A percentile compares a stretch with the other conserved stretches of the same genome.
Evolutionary conservation across 1,140 invertebrate species (phyloP).

Genomic region (Brachionus plicatilis): DNA sequence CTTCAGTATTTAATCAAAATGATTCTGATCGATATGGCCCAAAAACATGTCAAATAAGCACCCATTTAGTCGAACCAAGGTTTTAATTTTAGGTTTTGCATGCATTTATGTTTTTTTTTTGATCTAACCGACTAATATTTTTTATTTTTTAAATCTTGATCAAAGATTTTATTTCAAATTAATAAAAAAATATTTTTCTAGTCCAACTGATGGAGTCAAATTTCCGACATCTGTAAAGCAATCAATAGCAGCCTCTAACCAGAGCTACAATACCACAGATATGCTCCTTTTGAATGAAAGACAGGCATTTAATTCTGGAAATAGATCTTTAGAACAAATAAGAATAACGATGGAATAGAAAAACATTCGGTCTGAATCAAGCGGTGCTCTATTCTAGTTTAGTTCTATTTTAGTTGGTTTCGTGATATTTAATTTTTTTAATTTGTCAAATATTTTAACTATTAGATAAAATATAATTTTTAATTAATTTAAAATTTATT

Average conservation of each 20-base stretch:
- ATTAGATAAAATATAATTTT: background rate
- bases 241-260: background rate
- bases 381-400: background rate
- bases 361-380: background rate
- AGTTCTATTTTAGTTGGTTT: background rate
- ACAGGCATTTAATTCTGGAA: background rate
- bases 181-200: background rate
- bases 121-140: slow-evolving; percentile 36
- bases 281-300: background rate
- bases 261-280: background rate
- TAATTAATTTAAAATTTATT: background rate
- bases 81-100: slow-evolving; percentile 5
- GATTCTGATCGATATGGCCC: background rate
- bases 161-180: background rate
- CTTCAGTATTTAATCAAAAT: background rate
- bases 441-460: background rate
- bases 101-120: background rate
- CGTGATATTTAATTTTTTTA: background rate
- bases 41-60: background rate
- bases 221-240: slow-evolving; percentile 32
- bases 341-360: slow-evolving; percentile 22
- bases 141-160: background rate
- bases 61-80: background rate
- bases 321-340: background rate
- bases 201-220: background rate